These are phyloP conservation scores for Disparrhopalites patrizii DNA, from an alignment of 2,888 invertebrate genomes.

Conservation along the genomic window DNA sequence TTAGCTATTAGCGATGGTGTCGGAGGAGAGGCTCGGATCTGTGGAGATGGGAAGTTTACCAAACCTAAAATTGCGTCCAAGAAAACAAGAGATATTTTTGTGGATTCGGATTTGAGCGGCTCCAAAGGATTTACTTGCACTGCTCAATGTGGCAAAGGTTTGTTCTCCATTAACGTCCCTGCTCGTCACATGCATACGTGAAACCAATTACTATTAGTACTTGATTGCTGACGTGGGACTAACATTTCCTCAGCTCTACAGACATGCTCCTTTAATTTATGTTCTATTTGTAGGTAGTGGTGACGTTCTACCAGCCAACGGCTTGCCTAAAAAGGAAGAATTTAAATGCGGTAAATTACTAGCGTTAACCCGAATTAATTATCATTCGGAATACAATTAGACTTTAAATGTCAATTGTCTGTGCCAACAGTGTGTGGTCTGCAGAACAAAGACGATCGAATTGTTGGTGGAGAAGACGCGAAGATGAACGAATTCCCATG, in stretches of 20 bases:
- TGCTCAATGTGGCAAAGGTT: background rate
- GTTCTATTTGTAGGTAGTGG: background rate
- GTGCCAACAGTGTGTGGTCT: conserved; percentile 36
- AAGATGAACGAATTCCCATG: conserved; percentile 6
- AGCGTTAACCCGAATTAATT: background rate
- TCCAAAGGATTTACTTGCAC: background rate
- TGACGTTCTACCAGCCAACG: background rate
- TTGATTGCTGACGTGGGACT: no score
- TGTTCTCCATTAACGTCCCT: no score
- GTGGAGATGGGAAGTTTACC: background rate
- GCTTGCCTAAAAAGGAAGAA: background rate
- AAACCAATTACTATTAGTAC: no score
- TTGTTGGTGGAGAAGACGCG: conserved; percentile 1
- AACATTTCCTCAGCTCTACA: no score
- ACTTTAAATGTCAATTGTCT: no score
- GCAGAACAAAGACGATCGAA: conserved; percentile 19
- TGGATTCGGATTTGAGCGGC: background rate
- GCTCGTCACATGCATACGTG: no score
- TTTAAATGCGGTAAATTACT: background rate
- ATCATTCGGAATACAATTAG: no score
- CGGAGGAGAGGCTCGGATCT: conserved; percentile 1
- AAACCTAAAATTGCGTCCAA: background rate
- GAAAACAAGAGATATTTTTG: background rate
- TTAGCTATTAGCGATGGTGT: conserved; percentile 6
- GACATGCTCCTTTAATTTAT: no score